Conservation (phyloP, 2,888 invertebrate genomes). For the Pseudococcus longispinus region DNA sequence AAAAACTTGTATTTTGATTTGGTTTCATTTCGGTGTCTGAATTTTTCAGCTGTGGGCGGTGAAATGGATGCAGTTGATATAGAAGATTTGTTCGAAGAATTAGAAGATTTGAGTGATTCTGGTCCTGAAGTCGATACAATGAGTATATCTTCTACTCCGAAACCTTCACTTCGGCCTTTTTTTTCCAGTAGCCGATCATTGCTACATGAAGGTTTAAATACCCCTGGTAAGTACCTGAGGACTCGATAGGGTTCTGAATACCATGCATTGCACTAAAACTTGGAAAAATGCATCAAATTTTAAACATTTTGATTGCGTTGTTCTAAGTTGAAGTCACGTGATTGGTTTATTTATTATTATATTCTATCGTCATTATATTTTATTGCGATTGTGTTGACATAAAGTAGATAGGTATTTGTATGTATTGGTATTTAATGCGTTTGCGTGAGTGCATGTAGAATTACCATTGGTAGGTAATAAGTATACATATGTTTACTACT, state of each 20-base stretch:
- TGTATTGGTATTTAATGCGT: conserved; percentile 10
- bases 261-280: background rate
- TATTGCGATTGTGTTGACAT: conserved; percentile 27
- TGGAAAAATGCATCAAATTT: background rate
- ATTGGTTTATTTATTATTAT: background rate
- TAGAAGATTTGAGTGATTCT: conserved; percentile 95
- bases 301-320: background rate
- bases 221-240: conserved; percentile 48
- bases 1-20: too few relatives aligned
- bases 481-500: background rate
- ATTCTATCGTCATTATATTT: background rate
- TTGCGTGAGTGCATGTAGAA: conserved; percentile 43
- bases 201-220: conserved; percentile 64
- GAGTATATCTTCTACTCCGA: conserved; percentile 96
- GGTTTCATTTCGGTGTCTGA: background rate
- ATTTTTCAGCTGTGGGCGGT: conserved; percentile 67
- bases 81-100: conserved; percentile 93
- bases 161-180: conserved; percentile 93
- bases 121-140: conserved; percentile 94
- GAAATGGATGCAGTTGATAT: conserved; percentile 78
- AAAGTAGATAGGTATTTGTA: conserved; percentile 12
- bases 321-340: background rate
- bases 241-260: background rate
- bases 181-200: conserved; percentile 90
- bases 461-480: conserved; percentile 22